Percentiles rank a stretch among this genome's conserved stretches.
phyloP scores from a whole-genome alignment of 2,797 vertebrate genomes.

The Macropodus opercularis region DNA sequence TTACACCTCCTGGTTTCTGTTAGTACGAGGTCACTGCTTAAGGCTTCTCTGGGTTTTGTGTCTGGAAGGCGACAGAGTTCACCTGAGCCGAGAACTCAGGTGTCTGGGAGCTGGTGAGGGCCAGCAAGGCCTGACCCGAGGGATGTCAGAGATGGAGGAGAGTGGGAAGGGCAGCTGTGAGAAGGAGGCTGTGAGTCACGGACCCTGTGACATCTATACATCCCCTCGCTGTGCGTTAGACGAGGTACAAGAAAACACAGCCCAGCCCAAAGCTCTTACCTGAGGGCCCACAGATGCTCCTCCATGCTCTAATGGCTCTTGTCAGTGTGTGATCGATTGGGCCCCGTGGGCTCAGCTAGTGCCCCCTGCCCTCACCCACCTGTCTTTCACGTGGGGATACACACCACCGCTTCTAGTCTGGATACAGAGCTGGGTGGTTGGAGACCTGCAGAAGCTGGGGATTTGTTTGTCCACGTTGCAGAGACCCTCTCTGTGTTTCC shows the following conservation, averaged over 20 bases:
- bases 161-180: slow-evolving; percentile 14
- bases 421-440: not conserved
- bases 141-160: slow-evolving; percentile 18
- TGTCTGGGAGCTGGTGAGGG: slow-evolving; percentile 27
- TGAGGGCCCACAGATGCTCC: slow-evolving; percentile 82
- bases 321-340: slow-evolving; percentile 79
- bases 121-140: slow-evolving; percentile 13
- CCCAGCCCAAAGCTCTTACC: slow-evolving; percentile 49
- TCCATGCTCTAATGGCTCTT: slow-evolving; percentile 82
- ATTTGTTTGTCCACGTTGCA: too few relatives aligned
- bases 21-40: slow-evolving; percentile 60
- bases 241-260: slow-evolving; percentile 36
- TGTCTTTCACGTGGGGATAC: slow-evolving; percentile 64
- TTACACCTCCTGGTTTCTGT: slow-evolving; percentile 60
- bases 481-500: too few relatives aligned
- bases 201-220: slow-evolving; percentile 33
- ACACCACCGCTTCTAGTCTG: slow-evolving; percentile 32
- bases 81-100: slow-evolving; percentile 47
- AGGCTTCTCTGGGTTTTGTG: slow-evolving; percentile 4
- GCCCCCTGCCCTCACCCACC: slow-evolving; percentile 72
- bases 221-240: slow-evolving; percentile 62
- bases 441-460: slow-evolving; percentile 1
- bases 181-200: slow-evolving; percentile 15
- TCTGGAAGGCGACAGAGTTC: slow-evolving; percentile 28
- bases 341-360: slow-evolving; percentile 61